A percentile compares a stretch with the other conserved stretches of the same genome.
Evolutionary conservation across 2,113 vertebrate species (phyloP).

Genomic region (Zosterops hypoxanthus): DNA sequence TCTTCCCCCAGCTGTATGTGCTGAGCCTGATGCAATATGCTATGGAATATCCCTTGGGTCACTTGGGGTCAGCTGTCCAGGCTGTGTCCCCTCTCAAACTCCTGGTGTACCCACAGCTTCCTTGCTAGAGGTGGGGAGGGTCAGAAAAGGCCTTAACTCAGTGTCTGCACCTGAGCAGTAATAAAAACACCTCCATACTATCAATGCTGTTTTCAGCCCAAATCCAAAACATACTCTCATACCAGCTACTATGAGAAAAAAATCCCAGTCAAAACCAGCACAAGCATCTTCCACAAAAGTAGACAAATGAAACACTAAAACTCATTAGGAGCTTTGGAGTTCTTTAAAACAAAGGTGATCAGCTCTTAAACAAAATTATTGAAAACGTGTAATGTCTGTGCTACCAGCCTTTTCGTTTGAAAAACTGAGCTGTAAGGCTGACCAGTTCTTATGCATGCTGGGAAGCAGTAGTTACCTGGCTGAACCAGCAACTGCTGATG

Average conservation of each 20-base stretch:
- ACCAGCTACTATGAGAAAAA: background rate
- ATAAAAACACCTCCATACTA: background rate
- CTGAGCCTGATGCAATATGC: background rate
- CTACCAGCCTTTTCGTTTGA: background rate
- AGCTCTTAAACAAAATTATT: background rate
- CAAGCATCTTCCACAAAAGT: background rate
- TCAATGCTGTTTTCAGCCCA: background rate
- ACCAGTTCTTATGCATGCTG: background rate
- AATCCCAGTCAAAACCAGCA: background rate
- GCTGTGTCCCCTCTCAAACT: background rate
- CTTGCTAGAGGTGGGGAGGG: accelerated
- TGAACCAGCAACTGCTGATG: background rate
- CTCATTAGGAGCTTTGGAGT: background rate
- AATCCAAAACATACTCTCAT: background rate
- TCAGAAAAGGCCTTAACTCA: background rate
- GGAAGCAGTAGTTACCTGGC: background rate
- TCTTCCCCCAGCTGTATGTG: too few species aligned
- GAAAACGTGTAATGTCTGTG: background rate
- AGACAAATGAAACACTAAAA: background rate
- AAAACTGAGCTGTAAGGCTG: background rate
- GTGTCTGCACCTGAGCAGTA: background rate
- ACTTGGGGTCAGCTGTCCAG: background rate
- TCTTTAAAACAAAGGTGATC: background rate
- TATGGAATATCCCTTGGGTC: background rate
- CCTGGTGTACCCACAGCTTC: accelerated